Evolutionary conservation across 2,797 vertebrate genomes (phyloP).

Genomic region (Dallia pectoralis): DNA sequence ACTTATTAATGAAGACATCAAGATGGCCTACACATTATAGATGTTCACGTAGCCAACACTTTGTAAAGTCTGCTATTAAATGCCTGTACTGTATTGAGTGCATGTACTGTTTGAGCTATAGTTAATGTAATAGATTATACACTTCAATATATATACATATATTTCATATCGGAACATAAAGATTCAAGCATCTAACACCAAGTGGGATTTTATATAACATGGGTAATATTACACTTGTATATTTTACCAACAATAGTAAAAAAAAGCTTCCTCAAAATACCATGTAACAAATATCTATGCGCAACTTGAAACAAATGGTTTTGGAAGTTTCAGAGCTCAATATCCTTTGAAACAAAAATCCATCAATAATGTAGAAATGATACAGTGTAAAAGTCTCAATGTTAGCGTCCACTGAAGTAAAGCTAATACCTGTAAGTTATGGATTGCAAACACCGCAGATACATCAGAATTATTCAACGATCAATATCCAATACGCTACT

Average conservation of each 20-base stretch:
- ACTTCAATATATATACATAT: too few relatives aligned
- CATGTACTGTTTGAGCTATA: neutral
- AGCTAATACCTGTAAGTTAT: conserved; percentile 2
- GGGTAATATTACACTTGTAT: too few relatives aligned
- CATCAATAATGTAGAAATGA: conserved; percentile 5
- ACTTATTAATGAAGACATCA: conserved; percentile 61
- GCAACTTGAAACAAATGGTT: neutral
- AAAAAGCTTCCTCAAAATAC: neutral
- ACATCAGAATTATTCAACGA: conserved; percentile 53
- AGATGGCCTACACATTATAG: conserved; percentile 42
- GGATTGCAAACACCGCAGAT: neutral
- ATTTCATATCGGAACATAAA: conserved; percentile 14
- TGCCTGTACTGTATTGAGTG: neutral
- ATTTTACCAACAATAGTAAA: too few relatives aligned
- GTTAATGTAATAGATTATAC: neutral
- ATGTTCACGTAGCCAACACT: conserved; percentile 31
- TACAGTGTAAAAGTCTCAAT: neutral
- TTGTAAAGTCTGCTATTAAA: conserved; percentile 27
- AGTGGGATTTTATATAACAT: too few relatives aligned
- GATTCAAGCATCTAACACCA: neutral
- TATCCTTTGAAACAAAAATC: neutral
- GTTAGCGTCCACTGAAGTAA: neutral
- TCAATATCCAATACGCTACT: conserved; percentile 37
- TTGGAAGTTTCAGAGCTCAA: neutral
- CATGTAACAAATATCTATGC: neutral